Evolutionary conservation across 2,888 invertebrate genomes (phyloP), one percentile per base, ranked within the genome.

Genomic region (Drosophila mimetica): DNA sequence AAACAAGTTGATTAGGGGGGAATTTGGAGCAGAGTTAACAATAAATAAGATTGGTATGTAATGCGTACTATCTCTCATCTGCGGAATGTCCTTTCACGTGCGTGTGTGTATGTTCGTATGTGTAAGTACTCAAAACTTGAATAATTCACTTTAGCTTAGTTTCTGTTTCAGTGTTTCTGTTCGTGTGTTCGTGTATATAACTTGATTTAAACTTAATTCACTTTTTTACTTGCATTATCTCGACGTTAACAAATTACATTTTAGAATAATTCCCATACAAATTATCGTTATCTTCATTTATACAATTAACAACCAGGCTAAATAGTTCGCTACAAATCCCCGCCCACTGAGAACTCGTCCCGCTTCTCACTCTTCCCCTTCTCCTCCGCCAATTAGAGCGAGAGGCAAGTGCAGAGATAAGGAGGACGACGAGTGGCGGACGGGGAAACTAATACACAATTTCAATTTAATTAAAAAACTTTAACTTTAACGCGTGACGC

Each of bases 281-380:
- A 50, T 36, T 66, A 59, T 59, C 41, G 41, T 42, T 48, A 61
- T 32, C 34, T 34, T 61, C 41, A 41, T 69, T 69, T 70, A 70
- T 70, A 70, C 70, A 70, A 70, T 54, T 70, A 70, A 70, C 69
- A 70, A 70, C 69, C 69, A 70, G 70, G 61, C 69, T 70, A 70
- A 70, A 70, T 70, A 70, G 61, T 70, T 65, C 46, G 44, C 64
- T 63, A 64, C 44, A 44, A 44, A 32, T 64, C 64, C 64, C 63
- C 64, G 42, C 63, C 36, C 52, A 32, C 60, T 58, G 60, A 61
- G 59, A 58, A 11, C 58, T 57, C 36, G 7, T 7, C 58, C 60
- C 34, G 20, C 58, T 36, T 28, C 20, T 25, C 18, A 22, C 22
- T 25, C 7, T 25, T 1, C 25, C 25, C 7, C 25, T 25, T 7